These are phyloP conservation scores for Phrynocephalus vlangalii DNA, from an alignment of 2,797 vertebrate genomes.

Conservation along the genomic window DNA sequence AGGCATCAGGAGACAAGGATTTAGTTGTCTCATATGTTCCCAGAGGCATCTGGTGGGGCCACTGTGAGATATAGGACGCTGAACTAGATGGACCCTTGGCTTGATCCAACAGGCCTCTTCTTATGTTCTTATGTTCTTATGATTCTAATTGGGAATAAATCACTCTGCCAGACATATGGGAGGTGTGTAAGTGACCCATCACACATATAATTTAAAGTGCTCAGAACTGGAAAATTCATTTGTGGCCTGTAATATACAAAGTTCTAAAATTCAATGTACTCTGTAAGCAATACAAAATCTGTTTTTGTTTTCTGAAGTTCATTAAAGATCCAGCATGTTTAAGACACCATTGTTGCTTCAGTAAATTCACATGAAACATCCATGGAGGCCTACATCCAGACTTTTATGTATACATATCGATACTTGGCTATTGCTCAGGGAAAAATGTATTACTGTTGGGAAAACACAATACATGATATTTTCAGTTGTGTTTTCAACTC, in stretches of 20 bases:
- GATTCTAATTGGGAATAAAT: not conserved
- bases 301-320: not conserved
- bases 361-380: not conserved
- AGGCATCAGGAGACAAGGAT: no score
- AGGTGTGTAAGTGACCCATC: no score
- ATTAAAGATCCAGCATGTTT: not conserved
- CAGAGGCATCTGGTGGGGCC: no score
- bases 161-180: not conserved
- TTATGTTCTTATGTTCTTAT: no score
- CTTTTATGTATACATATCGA: constrained; percentile 13
- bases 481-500: constrained; percentile 50
- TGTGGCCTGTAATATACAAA: not conserved
- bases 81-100: no score
- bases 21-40: no score
- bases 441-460: constrained; percentile 18
- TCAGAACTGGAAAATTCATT: not conserved
- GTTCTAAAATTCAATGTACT: fast-evolving
- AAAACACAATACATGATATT: constrained; percentile 24
- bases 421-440: constrained; percentile 9
- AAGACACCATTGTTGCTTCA: not conserved
- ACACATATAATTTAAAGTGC: not conserved
- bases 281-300: not conserved
- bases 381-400: not conserved
- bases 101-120: no score
- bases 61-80: no score